Percentiles rank a stretch among this genome's conserved stretches.
Evolutionary conservation across 1,140 invertebrate species (phyloP).

Genomic region (Steinernema feltiae): DNA sequence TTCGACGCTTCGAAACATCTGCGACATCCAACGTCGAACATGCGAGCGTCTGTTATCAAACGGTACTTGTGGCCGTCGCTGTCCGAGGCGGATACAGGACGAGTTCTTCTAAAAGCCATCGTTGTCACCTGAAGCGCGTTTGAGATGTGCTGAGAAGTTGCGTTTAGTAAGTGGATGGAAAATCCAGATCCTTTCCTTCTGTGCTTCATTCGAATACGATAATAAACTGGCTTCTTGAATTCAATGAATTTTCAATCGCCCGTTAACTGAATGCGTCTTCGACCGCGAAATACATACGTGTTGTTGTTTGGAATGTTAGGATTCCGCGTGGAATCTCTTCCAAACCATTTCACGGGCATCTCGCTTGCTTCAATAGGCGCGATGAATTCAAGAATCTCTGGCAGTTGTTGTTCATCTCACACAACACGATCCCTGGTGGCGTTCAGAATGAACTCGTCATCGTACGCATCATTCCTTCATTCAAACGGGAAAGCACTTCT

Average conservation of each 20-base stretch:
- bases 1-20: neutral
- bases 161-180: too few relatives aligned
- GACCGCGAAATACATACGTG: too few relatives aligned
- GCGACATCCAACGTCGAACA: neutral
- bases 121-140: neutral
- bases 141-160: neutral
- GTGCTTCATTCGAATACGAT: too few relatives aligned
- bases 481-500: neutral
- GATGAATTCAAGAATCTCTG: too few relatives aligned
- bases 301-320: neutral
- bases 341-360: neutral
- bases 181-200: too few relatives aligned
- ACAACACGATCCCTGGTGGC: too few relatives aligned
- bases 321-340: neutral
- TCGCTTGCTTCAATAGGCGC: too few relatives aligned
- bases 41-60: neutral
- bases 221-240: neutral
- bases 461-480: too few relatives aligned
- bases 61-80: neutral
- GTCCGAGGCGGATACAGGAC: neutral
- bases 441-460: too few relatives aligned
- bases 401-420: too few relatives aligned
- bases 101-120: neutral
- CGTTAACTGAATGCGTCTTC: neutral
- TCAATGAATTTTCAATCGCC: neutral